These are phyloP conservation scores for Montipora cactus DNA, from an alignment of 64 coral and sea anemone species.

Conservation along the genomic window DNA sequence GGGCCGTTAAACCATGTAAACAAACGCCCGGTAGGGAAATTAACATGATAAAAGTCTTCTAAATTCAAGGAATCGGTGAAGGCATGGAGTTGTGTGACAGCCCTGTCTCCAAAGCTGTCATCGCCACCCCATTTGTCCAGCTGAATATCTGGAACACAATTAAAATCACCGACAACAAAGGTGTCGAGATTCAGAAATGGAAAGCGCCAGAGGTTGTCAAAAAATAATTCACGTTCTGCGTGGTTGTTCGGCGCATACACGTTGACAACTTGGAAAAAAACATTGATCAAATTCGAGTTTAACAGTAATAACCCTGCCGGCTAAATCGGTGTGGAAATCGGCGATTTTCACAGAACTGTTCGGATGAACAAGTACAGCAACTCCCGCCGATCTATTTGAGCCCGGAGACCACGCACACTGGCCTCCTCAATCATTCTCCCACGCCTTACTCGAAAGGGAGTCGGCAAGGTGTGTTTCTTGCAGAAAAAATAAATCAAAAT, in stretches of 20 bases:
- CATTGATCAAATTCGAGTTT: background rate
- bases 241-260: background rate
- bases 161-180: conserved; percentile 4
- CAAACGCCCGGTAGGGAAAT: fast-evolving
- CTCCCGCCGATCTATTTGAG: background rate
- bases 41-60: background rate
- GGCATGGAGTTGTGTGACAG: background rate
- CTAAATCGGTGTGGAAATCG: background rate
- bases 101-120: background rate
- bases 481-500: background rate
- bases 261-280: background rate
- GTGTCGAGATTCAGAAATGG: background rate
- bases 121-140: conserved; percentile 6
- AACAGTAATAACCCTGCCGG: background rate
- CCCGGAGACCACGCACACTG: background rate
- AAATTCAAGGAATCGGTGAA: background rate
- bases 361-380: background rate
- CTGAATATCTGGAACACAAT: background rate
- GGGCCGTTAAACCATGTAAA: conserved; percentile 10
- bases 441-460: background rate
- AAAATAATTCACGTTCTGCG: background rate
- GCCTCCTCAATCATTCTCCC: conserved; percentile 5
- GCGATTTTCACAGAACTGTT: background rate
- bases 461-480: background rate
- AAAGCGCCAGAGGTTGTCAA: background rate